Evolutionary conservation across 2,888 invertebrate species (phyloP).

Genomic region (Melieria picta): DNA sequence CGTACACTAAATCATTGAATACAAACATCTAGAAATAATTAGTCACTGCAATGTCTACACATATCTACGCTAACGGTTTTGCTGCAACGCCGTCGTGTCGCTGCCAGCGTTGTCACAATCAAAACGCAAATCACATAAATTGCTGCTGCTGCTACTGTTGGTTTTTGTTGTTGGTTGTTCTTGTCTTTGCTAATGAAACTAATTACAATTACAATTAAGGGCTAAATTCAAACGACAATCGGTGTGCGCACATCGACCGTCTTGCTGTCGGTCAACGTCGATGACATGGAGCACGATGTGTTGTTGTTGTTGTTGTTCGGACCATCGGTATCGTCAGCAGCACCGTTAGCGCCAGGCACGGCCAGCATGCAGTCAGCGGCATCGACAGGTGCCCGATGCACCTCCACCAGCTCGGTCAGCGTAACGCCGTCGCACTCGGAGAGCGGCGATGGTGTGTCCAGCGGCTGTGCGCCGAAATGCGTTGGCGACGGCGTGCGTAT

Average conservation of each 20-base stretch:
- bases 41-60: not conserved
- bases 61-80: not conserved
- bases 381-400: constrained; percentile 42
- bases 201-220: not conserved
- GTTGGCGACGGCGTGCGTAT: constrained; percentile 55
- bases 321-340: constrained; percentile 32
- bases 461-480: constrained; percentile 32
- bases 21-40: no score
- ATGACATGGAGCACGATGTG: constrained; percentile 61
- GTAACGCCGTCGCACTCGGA: constrained; percentile 48
- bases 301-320: constrained; percentile 57
- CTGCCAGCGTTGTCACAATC: not conserved
- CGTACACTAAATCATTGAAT: no score
- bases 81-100: not conserved
- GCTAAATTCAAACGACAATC: constrained; percentile 56
- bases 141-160: constrained; percentile 5
- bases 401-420: constrained; percentile 56
- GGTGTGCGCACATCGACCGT: constrained; percentile 63
- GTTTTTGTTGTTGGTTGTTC: constrained; percentile 1
- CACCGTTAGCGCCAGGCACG: constrained; percentile 27
- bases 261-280: constrained; percentile 63
- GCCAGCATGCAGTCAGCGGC: no score
- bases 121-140: not conserved
- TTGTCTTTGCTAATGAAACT: not conserved
- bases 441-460: constrained; percentile 32